Percentiles rank a stretch among this genome's conserved stretches.
Evolutionary conservation across 2,888 invertebrate species (phyloP).

Genomic region (Drosophila mayaguana): DNA sequence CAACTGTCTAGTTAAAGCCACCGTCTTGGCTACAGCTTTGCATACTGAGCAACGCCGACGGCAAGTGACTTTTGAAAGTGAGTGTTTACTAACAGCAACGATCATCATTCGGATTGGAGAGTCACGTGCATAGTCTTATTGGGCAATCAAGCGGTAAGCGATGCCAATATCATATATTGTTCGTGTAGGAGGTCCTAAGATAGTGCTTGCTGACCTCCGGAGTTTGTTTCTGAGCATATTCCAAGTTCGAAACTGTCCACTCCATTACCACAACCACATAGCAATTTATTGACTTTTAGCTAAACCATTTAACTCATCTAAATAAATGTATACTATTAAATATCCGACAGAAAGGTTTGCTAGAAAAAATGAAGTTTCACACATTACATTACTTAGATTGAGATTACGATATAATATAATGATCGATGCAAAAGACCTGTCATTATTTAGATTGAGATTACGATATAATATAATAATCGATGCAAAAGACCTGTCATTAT

Average conservation of each 20-base stretch:
- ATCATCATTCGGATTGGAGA: constrained; percentile 15
- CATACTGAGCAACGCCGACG: constrained; percentile 25
- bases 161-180: background rate
- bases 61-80: constrained; percentile 11
- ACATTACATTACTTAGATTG: too few relatives aligned
- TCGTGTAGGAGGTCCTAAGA: background rate
- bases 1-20: constrained; percentile 33
- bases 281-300: background rate
- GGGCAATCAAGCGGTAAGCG: constrained; percentile 31
- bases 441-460: too few relatives aligned
- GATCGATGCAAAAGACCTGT: too few relatives aligned
- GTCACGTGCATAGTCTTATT: background rate
- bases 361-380: too few relatives aligned
- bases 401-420: too few relatives aligned
- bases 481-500: too few relatives aligned
- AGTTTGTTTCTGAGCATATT: too few relatives aligned
- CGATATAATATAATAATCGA: too few relatives aligned
- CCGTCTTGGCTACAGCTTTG: background rate
- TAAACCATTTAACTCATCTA: too few relatives aligned
- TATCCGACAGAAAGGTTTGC: background rate
- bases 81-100: background rate
- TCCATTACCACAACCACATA: too few relatives aligned
- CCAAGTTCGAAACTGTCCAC: too few relatives aligned
- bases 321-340: background rate
- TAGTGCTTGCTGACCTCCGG: background rate